These are phyloP conservation scores for Pterois miles DNA, from an alignment of 2,797 vertebrate genomes.

Conservation along the genomic window DNA sequence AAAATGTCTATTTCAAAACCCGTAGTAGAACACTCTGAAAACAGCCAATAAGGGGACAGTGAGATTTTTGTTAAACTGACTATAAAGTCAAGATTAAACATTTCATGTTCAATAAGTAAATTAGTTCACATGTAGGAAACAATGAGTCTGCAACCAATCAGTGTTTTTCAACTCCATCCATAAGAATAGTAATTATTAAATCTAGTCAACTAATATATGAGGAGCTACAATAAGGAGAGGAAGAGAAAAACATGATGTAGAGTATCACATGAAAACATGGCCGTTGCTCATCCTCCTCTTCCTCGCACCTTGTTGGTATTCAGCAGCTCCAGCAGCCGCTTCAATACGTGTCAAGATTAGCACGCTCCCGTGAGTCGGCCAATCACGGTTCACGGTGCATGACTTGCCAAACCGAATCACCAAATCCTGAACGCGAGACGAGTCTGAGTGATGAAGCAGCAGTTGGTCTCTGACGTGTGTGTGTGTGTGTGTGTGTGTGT, in stretches of 20 bases:
- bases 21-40: neutral
- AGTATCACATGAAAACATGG: neutral
- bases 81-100: neutral
- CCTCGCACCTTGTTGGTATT: constrained; percentile 41
- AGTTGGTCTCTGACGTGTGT: constrained; percentile 14
- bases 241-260: too few species aligned
- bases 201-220: neutral
- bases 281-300: neutral
- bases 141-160: neutral
- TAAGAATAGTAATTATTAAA: neutral
- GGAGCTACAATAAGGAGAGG: neutral
- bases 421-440: constrained; percentile 31
- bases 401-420: constrained; percentile 41
- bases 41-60: neutral
- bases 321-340: constrained; percentile 22
- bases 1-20: too few species aligned
- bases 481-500: constrained; percentile 22
- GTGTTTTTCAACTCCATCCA: neutral
- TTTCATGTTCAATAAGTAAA: neutral
- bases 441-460: constrained; percentile 41
- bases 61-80: neutral
- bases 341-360: constrained; percentile 49
- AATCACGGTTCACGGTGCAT: constrained; percentile 52
- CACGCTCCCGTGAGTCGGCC: constrained; percentile 39
- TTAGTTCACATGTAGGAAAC: neutral